phyloP scores from a whole-genome alignment of 2,888 invertebrate species.

The Acanthococcus lagerstroemiae region DNA sequence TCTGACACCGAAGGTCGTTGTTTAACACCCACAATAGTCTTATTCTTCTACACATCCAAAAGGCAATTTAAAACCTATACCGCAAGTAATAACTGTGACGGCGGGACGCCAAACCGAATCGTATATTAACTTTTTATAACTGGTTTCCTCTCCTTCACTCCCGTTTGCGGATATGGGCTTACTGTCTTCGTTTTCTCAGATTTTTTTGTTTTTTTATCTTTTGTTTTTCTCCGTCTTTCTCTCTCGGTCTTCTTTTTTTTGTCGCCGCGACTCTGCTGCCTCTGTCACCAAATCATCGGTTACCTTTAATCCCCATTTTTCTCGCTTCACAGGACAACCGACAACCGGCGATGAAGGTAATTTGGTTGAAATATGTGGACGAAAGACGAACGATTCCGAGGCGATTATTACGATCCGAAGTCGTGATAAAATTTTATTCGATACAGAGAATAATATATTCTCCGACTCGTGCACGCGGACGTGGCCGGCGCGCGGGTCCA shows the following conservation, averaged over 20 bases:
- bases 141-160: conserved; percentile 16
- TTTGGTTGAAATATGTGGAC: too few relatives aligned
- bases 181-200: not conserved
- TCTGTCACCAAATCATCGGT: conserved; percentile 5
- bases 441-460: too few relatives aligned
- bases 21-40: conserved; percentile 30
- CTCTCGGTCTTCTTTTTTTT: not conserved
- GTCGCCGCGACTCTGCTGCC: not conserved
- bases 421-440: not conserved
- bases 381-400: too few relatives aligned
- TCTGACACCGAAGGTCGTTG: conserved; percentile 31
- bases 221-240: not conserved
- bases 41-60: conserved; percentile 24
- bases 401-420: not conserved
- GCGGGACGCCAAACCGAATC: conserved; percentile 30
- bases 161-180: not conserved
- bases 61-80: conserved; percentile 31
- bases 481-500: too few relatives aligned
- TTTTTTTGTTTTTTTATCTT: not conserved
- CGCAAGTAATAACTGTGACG: conserved; percentile 31
- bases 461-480: not conserved
- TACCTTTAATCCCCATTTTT: too few relatives aligned
- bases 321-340: too few relatives aligned
- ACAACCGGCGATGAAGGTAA: too few relatives aligned
- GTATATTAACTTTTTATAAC: conserved; percentile 28